phyloP scores from a whole-genome alignment of 2,113 vertebrate species.

The Hepsetus odoe region DNA sequence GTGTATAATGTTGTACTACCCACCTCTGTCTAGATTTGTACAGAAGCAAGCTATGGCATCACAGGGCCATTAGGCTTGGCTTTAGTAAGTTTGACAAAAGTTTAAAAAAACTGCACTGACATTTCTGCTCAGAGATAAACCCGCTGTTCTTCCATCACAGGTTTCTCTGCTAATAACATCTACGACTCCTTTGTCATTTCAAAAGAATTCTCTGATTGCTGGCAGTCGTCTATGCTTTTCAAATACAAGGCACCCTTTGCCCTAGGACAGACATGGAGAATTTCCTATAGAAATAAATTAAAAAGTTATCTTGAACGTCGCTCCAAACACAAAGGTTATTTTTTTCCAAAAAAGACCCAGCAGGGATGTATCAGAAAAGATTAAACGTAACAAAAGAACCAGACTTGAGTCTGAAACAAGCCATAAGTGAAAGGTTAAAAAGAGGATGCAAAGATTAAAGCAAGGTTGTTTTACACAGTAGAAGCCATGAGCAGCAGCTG shows the following conservation, averaged over 20 bases:
- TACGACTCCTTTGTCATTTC: constrained; percentile 1
- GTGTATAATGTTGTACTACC: too few species aligned
- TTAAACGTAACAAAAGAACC: constrained; percentile 19
- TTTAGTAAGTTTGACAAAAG: neutral
- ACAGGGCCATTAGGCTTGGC: neutral
- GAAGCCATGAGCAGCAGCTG: constrained; percentile 32
- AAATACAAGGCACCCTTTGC: neutral
- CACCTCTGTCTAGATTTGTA: too few species aligned
- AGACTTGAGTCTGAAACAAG: constrained; percentile 10
- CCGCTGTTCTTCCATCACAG: neutral
- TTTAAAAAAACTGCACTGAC: neutral
- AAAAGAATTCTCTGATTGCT: constrained; percentile 26
- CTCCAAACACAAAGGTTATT: constrained; percentile 26
- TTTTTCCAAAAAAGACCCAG: neutral
- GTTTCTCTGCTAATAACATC: constrained; percentile 6
- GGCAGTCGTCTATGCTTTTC: neutral
- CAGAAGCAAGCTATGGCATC: too few species aligned
- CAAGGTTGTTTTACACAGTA: constrained; percentile 27
- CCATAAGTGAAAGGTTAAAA: constrained; percentile 28
- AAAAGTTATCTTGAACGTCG: constrained; percentile 31
- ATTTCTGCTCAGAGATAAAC: neutral
- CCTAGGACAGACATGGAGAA: neutral
- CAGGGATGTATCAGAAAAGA: constrained; percentile 2
- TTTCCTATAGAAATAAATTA: constrained; percentile 22
- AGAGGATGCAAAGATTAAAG: constrained; percentile 14